These are phyloP conservation scores for Selene dorsalis DNA, from an alignment of 2,797 vertebrate genomes.

Conservation along the genomic window DNA sequence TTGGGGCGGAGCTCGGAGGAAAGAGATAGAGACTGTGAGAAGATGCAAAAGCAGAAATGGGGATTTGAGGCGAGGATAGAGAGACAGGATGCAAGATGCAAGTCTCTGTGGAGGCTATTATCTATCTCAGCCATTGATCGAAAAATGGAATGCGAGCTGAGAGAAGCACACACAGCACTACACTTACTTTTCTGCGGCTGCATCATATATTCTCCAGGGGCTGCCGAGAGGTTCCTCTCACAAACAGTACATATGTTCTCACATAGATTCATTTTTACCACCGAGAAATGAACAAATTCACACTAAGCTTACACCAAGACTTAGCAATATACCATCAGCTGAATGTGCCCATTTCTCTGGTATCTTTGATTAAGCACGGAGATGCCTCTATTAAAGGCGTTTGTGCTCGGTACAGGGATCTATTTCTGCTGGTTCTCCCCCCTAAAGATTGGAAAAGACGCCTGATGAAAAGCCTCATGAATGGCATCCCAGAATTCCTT, in stretches of 20 bases:
- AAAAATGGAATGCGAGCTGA: slow-evolving; percentile 47
- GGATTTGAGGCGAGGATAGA: slow-evolving; percentile 31
- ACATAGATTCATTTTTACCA: not conserved
- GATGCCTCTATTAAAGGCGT: slow-evolving; percentile 63
- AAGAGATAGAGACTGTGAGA: slow-evolving; percentile 5
- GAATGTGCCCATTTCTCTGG: slow-evolving; percentile 38
- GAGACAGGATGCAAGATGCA: slow-evolving; percentile 46
- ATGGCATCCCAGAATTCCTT: slow-evolving; percentile 53
- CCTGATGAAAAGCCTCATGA: slow-evolving; percentile 62
- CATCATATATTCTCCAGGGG: slow-evolving; percentile 47
- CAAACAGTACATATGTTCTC: slow-evolving; percentile 34
- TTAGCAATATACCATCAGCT: slow-evolving; percentile 20
- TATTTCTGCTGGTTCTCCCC: slow-evolving; percentile 59
- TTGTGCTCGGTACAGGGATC: slow-evolving; percentile 32
- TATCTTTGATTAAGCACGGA: slow-evolving; percentile 64
- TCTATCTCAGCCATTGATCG: slow-evolving; percentile 69
- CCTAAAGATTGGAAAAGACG: slow-evolving; percentile 52
- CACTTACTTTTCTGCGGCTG: slow-evolving; percentile 45
- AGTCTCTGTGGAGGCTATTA: slow-evolving; percentile 65
- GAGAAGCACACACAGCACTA: slow-evolving; percentile 56
- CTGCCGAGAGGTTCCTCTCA: slow-evolving; percentile 30
- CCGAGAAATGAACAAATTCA: slow-evolving; percentile 45
- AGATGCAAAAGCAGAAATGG: slow-evolving; percentile 39
- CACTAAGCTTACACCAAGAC: slow-evolving; percentile 21
- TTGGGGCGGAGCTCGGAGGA: slow-evolving; percentile 30